Evolutionary conservation across 1,140 invertebrate species (phyloP).

Genomic region (Geopemphigus sp.): DNA sequence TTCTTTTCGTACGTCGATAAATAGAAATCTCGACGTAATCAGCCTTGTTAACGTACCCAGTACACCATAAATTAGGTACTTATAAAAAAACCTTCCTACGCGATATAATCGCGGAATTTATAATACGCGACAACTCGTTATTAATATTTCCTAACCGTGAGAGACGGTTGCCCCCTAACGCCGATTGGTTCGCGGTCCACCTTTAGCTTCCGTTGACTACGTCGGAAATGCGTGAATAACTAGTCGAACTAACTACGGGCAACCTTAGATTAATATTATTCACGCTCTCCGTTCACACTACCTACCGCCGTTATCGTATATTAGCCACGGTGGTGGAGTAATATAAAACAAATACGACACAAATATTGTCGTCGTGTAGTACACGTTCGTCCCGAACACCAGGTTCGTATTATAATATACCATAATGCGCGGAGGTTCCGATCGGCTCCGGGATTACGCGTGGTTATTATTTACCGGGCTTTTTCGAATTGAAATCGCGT

Average conservation of each 20-base stretch:
- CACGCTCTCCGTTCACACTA: slow-evolving; percentile 9
- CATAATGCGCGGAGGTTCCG: too few relatives aligned
- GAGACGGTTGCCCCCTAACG: slow-evolving; percentile 7
- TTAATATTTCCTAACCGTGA: neutral
- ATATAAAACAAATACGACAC: too few relatives aligned
- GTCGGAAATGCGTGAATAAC: slow-evolving; percentile 14
- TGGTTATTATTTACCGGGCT: too few relatives aligned
- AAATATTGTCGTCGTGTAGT: too few relatives aligned
- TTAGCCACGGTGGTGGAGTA: too few relatives aligned
- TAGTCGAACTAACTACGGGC: neutral
- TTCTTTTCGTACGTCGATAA: slow-evolving; percentile 14
- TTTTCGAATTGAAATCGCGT: too few relatives aligned
- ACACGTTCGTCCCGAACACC: too few relatives aligned
- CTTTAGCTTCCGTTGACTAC: slow-evolving; percentile 2
- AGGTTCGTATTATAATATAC: too few relatives aligned
- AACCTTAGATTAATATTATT: neutral
- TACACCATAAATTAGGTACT: slow-evolving; percentile 5
- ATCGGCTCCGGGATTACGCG: too few relatives aligned
- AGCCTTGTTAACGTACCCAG: slow-evolving; percentile 29
- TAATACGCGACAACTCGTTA: neutral
- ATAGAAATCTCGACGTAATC: slow-evolving; percentile 23
- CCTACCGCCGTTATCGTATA: too few relatives aligned
- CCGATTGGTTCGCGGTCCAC: neutral
- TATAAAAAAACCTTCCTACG: slow-evolving; percentile 26
- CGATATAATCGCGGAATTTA: slow-evolving; percentile 20